Percentiles rank a stretch among this genome's conserved stretches.
Evolutionary conservation across 1,140 invertebrate genomes (phyloP).

Genomic region (Zaprionus nigranus): DNA sequence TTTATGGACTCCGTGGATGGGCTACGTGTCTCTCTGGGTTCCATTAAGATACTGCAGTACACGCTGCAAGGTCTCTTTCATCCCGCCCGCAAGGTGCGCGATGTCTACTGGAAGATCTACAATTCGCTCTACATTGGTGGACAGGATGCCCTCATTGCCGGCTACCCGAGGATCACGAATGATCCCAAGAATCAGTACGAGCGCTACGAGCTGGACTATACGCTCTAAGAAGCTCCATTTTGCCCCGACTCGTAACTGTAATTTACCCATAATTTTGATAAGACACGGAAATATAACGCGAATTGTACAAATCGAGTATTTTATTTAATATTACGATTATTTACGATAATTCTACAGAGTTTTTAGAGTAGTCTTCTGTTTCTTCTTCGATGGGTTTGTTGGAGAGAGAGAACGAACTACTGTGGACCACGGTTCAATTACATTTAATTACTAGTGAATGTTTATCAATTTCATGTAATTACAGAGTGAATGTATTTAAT

Average conservation of each 20-base stretch:
- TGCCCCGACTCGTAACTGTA: slow-evolving; percentile 10
- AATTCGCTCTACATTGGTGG: slow-evolving; percentile 99
- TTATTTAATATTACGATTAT: slow-evolving; percentile 65
- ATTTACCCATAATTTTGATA: slow-evolving; percentile 36
- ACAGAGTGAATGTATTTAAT: background rate
- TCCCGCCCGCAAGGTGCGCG: slow-evolving; percentile 98
- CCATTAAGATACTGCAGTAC: slow-evolving; percentile 98
- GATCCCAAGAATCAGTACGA: slow-evolving; percentile 98
- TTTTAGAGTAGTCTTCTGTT: slow-evolving; percentile 50
- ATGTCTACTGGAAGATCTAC: slow-evolving; percentile 99
- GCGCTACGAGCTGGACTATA: slow-evolving; percentile 98
- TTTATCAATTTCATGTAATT: slow-evolving; percentile 4
- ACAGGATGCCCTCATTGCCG: slow-evolving; percentile 98
- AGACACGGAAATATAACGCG: slow-evolving; percentile 33
- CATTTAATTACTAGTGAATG: slow-evolving; percentile 9
- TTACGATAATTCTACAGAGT: slow-evolving; percentile 42
- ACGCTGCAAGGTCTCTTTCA: slow-evolving; percentile 98
- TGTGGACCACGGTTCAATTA: slow-evolving; percentile 28
- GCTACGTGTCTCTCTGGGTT: slow-evolving; percentile 96
- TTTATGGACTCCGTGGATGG: slow-evolving; percentile 99
- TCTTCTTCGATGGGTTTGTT: background rate
- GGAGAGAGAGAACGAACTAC: slow-evolving; percentile 25
- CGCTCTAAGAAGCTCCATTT: slow-evolving; percentile 88
- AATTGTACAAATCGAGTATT: slow-evolving; percentile 68
- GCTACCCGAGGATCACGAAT: slow-evolving; percentile 97